Evolutionary conservation across 2,797 vertebrate species (phyloP), one percentile per base, ranked within the genome.

Genomic region (Calcarius lapponicus): DNA sequence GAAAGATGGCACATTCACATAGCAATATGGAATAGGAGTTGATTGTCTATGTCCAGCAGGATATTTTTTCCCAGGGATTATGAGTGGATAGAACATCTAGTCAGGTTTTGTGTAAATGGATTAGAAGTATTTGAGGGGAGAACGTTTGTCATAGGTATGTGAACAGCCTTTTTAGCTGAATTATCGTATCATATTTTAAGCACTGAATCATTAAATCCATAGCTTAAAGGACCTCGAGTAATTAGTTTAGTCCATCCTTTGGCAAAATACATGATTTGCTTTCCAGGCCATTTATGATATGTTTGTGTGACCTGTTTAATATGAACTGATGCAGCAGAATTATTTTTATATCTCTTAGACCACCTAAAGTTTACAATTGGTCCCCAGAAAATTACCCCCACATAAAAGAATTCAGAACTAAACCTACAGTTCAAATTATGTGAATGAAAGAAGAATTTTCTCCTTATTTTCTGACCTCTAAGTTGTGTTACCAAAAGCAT

Each of bases 371-470:
- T 90, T 95, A 34, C 62, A 89, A 17, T 29, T 88, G 22, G 11
- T 79, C 43, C 82, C 28, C 47, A 98, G 95, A 96, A 97, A 98
- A 82, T 57, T 32, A 64, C 32, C 9, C 17, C 10, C 28, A 98
- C 95, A 97, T 98, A 97, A 97, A 98, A 97, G 62, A 95, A 89
- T 94, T 88, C 9, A 24, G 70, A 98, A 98, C 96, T 98, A 97
- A 98, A 98, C 98, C 98, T 98, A 94, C 97, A 98, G 94, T 98
- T 98, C 98, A 98, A 98, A 98, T 98, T 95, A 97, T 79, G 72
- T 95, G 78, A 92, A n/a, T 91, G 98, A 98, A 98, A 98, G 97
- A 98, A 98, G 91, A 97, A 97, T 98, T 98, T 98, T 98, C 97
- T 96, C 80, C 96, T 98, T 98, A 97, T 93, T 98, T 98, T 98